Conservation (phyloP, 2,888 invertebrate species). For the Pseudococcus viburni region DNA sequence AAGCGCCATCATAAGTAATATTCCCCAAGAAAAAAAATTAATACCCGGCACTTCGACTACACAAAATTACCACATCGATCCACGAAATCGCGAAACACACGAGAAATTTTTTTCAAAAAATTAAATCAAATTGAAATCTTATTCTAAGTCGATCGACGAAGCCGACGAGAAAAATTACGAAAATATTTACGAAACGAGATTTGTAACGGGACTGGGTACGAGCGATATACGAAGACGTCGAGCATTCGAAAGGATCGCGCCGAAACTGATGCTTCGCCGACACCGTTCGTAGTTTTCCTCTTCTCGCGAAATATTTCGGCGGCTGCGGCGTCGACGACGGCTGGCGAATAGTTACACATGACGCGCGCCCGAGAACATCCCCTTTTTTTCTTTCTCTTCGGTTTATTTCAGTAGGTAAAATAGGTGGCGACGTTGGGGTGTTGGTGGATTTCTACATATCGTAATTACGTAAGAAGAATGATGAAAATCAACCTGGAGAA, state of each 20-base stretch:
- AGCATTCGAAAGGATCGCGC: neutral
- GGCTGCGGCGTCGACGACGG: neutral
- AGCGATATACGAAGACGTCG: neutral
- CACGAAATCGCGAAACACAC: neutral
- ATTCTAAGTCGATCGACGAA: no score
- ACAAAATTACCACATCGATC: neutral
- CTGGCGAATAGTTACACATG: neutral
- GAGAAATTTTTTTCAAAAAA: neutral
- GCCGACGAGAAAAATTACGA: neutral
- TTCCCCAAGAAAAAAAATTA: neutral
- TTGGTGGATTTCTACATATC: neutral
- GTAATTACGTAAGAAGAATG: neutral
- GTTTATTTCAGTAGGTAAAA: neutral
- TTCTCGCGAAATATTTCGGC: conserved; percentile 8
- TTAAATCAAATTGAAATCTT: no score
- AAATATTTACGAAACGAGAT: neutral
- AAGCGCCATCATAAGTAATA: neutral
- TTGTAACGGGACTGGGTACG: neutral
- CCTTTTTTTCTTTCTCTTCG: neutral
- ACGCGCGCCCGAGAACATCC: neutral
- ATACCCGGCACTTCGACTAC: neutral
- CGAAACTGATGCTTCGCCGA: conserved; percentile 20
- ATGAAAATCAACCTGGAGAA: neutral
- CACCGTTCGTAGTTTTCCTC: neutral
- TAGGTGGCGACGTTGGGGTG: neutral